phyloP scores from a whole-genome alignment of 2,113 vertebrate species.

The Phoxinus phoxinus region DNA sequence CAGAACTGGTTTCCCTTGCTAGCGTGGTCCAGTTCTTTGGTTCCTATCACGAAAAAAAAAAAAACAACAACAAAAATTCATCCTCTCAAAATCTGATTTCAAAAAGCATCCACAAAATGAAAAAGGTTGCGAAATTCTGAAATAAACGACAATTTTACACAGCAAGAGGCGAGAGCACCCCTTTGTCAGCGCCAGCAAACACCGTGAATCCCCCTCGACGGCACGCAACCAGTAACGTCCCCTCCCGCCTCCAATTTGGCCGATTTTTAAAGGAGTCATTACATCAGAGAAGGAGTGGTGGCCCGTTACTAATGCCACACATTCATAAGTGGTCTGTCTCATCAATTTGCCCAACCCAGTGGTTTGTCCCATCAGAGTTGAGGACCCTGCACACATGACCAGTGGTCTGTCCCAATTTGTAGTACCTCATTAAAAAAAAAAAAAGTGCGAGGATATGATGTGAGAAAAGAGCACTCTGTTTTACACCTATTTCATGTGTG shows the following conservation, averaged over 20 bases:
- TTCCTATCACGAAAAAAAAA: conserved; percentile 60
- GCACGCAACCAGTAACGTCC: conserved; percentile 12
- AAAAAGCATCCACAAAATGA: conserved; percentile 37
- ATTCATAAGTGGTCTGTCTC: conserved; percentile 52
- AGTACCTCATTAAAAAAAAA: conserved; percentile 64
- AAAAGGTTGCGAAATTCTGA: conserved; percentile 42
- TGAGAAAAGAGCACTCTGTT: conserved; percentile 75
- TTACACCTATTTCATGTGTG: conserved; percentile 74
- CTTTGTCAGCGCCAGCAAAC: conserved; percentile 51
- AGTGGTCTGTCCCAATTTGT: conserved; percentile 68
- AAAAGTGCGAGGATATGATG: conserved; percentile 70
- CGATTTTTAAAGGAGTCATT: conserved; percentile 23
- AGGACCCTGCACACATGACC: conserved; percentile 51
- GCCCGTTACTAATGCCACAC: conserved; percentile 35
- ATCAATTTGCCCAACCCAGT: conserved; percentile 63
- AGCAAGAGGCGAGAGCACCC: conserved; percentile 46
- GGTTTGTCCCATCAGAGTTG: conserved; percentile 65
- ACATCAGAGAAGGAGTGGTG: background rate
- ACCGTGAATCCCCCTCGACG: background rate
- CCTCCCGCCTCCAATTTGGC: background rate
- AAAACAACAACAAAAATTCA: conserved; percentile 12
- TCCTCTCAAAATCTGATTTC: conserved; percentile 38
- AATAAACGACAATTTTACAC: conserved; percentile 37
- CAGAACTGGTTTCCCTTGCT: conserved; percentile 74
- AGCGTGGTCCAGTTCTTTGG: conserved; percentile 63